These are phyloP conservation scores for Gymnodraco acuticeps DNA, from an alignment of 2,797 vertebrate species.

Conservation along the genomic window DNA sequence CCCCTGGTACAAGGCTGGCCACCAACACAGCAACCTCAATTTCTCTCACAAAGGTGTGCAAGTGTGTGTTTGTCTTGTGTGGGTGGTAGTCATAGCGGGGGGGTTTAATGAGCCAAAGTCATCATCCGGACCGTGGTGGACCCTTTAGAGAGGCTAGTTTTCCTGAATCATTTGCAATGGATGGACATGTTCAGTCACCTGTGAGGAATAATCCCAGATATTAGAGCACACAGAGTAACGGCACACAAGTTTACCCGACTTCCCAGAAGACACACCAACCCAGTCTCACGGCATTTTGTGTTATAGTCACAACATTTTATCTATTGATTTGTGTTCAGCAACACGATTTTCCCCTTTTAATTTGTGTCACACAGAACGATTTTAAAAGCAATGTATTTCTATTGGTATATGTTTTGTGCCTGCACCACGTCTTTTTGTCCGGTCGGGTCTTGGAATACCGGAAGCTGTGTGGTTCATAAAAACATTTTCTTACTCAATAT, in stretches of 20 bases:
- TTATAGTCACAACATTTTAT: no score
- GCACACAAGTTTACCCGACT: slow-evolving; percentile 16
- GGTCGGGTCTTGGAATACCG: no score
- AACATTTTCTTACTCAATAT: no score
- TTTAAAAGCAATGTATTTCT: no score
- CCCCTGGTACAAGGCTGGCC: slow-evolving; percentile 59
- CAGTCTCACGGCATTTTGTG: no score
- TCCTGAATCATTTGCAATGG: slow-evolving; percentile 29
- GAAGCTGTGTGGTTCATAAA: no score
- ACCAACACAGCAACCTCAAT: slow-evolving; percentile 60
- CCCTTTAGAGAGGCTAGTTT: slow-evolving; percentile 24
- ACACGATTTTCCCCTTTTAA: no score
- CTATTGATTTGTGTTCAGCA: no score
- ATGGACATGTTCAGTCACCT: slow-evolving; percentile 37
- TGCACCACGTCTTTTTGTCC: no score
- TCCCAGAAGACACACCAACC: slow-evolving; percentile 2
- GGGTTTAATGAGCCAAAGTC: slow-evolving; percentile 41
- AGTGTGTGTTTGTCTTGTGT: slow-evolving; percentile 11
- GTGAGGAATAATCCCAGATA: slow-evolving; percentile 31
- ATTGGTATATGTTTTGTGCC: no score
- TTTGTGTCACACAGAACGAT: no score
- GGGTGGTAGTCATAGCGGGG: slow-evolving; percentile 11
- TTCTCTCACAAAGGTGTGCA: slow-evolving; percentile 37
- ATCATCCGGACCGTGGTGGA: not conserved
- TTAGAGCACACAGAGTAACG: slow-evolving; percentile 12